Evolutionary conservation across 37 sponge, comb jelly and placozoan genomes (phyloP).

Genomic region (Dysidea cf. avara): DNA sequence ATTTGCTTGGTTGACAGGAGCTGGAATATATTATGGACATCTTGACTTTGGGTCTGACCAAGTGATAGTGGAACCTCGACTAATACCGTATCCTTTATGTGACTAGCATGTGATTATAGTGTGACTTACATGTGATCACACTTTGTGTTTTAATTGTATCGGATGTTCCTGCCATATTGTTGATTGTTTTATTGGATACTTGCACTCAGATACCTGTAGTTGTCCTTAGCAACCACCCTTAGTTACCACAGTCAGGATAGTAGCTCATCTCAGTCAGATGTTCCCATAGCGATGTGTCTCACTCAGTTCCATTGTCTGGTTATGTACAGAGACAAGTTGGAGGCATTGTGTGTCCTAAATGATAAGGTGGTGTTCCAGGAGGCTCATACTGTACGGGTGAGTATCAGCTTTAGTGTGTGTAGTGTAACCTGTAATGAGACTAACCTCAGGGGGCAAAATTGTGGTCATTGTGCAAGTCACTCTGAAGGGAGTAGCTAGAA

Average conservation of each 20-base stretch:
- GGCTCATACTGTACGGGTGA: conserved; percentile 34
- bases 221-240: not conserved
- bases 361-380: conserved; percentile 64
- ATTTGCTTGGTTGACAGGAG: conserved; percentile 89
- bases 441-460: too few relatives aligned
- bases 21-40: conserved; percentile 59
- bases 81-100: not conserved
- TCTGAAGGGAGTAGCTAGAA: too few relatives aligned
- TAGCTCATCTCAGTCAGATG: conserved; percentile 14
- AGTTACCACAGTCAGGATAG: not conserved
- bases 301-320: conserved; percentile 85
- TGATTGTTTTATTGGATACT: not conserved
- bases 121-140: too few relatives aligned
- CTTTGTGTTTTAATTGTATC: too few relatives aligned
- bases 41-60: conserved; percentile 35
- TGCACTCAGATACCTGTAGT: not conserved
- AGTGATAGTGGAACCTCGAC: not conserved
- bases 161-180: not conserved
- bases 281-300: conserved; percentile 60
- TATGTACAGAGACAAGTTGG: conserved; percentile 82
- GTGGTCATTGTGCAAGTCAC: too few relatives aligned
- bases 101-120: too few relatives aligned
- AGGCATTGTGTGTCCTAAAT: conserved; percentile 69
- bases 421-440: not conserved
- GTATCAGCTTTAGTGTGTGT: conserved; percentile 1